Percentiles rank a stretch among this genome's conserved stretches.
phyloP scores from a whole-genome alignment of 2,888 invertebrate species.

The Hyppa rectilinea region DNA sequence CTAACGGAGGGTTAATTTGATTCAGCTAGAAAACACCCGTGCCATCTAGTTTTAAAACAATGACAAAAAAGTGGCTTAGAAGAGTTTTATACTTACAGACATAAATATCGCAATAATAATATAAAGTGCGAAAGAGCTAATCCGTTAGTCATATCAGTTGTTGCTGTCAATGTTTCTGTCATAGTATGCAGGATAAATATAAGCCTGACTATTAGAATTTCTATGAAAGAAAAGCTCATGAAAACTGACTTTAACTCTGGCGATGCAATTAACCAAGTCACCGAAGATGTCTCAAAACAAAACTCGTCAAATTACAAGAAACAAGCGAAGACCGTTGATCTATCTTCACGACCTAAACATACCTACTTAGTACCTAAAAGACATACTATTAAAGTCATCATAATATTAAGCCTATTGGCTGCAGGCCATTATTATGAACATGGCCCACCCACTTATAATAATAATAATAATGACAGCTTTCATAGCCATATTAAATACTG shows the following conservation, averaged over 20 bases:
- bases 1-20: neutral
- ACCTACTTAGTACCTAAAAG: neutral
- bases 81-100: no score
- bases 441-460: conserved; percentile 30
- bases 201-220: no score
- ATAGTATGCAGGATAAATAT: no score
- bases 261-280: neutral
- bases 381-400: conserved; percentile 20
- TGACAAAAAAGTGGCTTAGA: no score
- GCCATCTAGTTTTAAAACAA: no score
- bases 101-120: no score
- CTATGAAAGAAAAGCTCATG: neutral
- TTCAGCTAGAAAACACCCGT: no score
- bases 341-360: neutral
- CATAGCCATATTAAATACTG: conserved; percentile 23
- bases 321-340: neutral
- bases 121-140: no score
- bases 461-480: conserved; percentile 21
- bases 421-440: neutral
- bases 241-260: neutral
- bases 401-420: conserved; percentile 12
- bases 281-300: neutral
- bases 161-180: no score
- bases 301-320: neutral
- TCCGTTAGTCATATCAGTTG: no score